Percentiles rank a stretch among this genome's conserved stretches.
These are phyloP conservation scores for Drosophila kuntzei DNA, from an alignment of 2,888 invertebrate genomes.

Conservation along the genomic window DNA sequence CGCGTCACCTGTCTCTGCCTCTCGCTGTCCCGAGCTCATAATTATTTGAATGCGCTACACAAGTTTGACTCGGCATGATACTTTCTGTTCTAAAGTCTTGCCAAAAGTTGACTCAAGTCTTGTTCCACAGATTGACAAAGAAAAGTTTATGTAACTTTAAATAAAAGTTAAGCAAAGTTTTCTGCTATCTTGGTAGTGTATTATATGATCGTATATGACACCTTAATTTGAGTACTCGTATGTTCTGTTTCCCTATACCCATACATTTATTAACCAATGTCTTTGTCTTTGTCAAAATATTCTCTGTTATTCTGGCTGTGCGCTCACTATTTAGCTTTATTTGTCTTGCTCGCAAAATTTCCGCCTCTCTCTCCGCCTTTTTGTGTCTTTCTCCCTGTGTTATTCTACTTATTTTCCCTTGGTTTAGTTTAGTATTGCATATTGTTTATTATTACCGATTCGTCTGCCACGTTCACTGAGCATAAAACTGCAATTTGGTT, in stretches of 20 bases:
- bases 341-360: slow-evolving; percentile 15
- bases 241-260: slow-evolving; percentile 7
- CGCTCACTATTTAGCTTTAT: slow-evolving; percentile 32
- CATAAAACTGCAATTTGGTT: slow-evolving; percentile 28
- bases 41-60: slow-evolving; percentile 52
- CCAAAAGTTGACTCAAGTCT: not conserved
- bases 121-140: not conserved
- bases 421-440: slow-evolving; percentile 38
- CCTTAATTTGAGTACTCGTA: not conserved
- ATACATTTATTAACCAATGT: slow-evolving; percentile 52
- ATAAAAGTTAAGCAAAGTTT: not conserved
- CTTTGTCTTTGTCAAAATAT: slow-evolving; percentile 48
- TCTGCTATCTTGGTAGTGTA: not conserved
- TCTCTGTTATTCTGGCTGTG: slow-evolving; percentile 41
- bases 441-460: slow-evolving; percentile 46
- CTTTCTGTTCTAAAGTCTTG: not conserved
- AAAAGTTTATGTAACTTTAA: not conserved
- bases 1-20: slow-evolving; percentile 49
- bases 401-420: slow-evolving; percentile 34
- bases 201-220: not conserved
- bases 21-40: slow-evolving; percentile 47
- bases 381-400: not conserved
- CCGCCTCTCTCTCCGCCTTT: slow-evolving; percentile 7
- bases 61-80: slow-evolving; percentile 13
- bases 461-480: slow-evolving; percentile 5